These are phyloP conservation scores for Bombus huntii DNA, from an alignment of 1,140 invertebrate genomes.

Conservation along the genomic window DNA sequence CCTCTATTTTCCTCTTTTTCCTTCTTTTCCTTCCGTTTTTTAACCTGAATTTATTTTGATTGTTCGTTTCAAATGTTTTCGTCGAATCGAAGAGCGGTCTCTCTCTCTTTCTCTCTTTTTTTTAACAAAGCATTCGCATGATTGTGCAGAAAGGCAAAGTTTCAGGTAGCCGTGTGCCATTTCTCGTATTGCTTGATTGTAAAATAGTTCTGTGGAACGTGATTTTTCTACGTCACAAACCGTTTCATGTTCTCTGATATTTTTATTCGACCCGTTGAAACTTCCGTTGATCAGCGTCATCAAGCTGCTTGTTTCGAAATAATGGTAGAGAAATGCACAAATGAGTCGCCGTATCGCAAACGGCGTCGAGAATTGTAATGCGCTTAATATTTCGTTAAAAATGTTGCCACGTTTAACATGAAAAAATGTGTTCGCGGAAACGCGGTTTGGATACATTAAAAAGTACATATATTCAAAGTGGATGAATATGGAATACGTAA, in stretches of 20 bases:
- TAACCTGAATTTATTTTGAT: constrained; percentile 13
- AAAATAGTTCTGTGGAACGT: background rate
- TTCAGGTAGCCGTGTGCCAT: background rate
- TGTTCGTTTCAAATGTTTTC: constrained; percentile 26
- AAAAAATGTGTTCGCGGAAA: background rate
- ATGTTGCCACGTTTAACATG: background rate
- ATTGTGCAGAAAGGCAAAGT: background rate
- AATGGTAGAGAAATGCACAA: background rate
- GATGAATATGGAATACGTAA: constrained; percentile 37
- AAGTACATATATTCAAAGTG: background rate
- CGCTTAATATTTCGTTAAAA: background rate
- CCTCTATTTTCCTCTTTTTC: too few relatives aligned
- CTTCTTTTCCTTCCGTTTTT: too few relatives aligned
- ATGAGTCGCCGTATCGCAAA: background rate
- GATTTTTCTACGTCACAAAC: background rate
- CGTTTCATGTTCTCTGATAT: background rate
- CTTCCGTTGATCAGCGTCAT: constrained; percentile 3
- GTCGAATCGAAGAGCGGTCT: background rate
- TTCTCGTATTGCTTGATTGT: background rate
- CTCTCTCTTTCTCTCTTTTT: background rate
- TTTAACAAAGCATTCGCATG: background rate
- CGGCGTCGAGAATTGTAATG: background rate
- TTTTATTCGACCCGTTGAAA: background rate
- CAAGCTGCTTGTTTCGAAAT: constrained; percentile 2
- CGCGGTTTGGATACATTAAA: background rate